phyloP scores from a whole-genome alignment of 1,140 invertebrate species.

The Contarinia nasturtii region DNA sequence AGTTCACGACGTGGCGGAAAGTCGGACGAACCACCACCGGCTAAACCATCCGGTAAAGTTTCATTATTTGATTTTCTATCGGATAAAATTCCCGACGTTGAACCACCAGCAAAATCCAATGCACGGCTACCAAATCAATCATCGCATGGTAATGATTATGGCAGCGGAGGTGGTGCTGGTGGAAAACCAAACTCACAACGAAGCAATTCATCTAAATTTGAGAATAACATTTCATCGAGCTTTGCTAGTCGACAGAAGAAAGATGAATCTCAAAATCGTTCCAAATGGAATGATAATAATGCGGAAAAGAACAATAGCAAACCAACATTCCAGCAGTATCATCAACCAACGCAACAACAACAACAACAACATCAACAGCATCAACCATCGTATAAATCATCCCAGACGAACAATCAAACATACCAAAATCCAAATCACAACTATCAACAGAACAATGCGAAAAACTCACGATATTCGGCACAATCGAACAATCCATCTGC shows the following conservation, averaged over 20 bases:
- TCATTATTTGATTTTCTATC: conserved; percentile 77
- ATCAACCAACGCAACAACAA: too few species aligned
- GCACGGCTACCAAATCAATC: conserved; percentile 10
- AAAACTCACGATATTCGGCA: too few species aligned
- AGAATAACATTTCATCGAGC: conserved; percentile 22
- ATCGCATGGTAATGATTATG: conserved; percentile 29
- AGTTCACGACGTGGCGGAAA: not conserved
- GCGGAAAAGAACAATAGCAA: too few species aligned
- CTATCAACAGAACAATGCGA: too few species aligned
- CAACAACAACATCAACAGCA: too few species aligned
- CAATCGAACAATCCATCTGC: too few species aligned
- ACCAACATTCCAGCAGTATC: too few species aligned
- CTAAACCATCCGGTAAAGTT: conserved; percentile 64
- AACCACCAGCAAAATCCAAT: conserved; percentile 4
- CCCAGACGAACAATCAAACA: too few species aligned
- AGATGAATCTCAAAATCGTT: conserved; percentile 8
- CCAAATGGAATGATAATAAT: too few species aligned
- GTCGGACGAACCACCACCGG: conserved; percentile 12
- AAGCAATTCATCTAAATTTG: conserved; percentile 14
- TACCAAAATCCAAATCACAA: too few species aligned
- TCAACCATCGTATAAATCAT: too few species aligned
- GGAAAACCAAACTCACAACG: not conserved
- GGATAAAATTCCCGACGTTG: conserved; percentile 23
- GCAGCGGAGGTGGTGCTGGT: conserved; percentile 12
- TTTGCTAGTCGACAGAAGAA: conserved; percentile 24